Conservation (phyloP, 2,888 invertebrate genomes). For the Polyommatus iphigenia region DNA sequence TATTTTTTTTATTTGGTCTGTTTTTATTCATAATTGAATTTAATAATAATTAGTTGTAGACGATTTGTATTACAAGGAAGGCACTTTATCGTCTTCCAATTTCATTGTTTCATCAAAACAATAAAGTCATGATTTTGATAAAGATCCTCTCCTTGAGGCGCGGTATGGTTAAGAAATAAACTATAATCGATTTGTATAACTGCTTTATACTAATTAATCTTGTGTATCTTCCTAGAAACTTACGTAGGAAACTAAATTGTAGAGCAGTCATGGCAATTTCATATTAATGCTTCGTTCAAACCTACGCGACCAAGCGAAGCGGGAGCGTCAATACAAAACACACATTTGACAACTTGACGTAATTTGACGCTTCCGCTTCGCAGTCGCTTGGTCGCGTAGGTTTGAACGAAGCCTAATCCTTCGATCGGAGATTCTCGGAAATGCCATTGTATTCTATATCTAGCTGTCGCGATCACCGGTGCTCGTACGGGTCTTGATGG, state of each 20-base stretch:
- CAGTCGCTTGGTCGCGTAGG: too few relatives aligned
- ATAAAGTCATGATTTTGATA: constrained; percentile 25
- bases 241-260: background rate
- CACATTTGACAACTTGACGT: too few relatives aligned
- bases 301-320: too few relatives aligned
- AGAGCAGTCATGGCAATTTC: background rate
- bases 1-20: background rate
- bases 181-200: background rate
- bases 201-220: background rate
- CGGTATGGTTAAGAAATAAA: background rate
- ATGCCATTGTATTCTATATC: too few relatives aligned
- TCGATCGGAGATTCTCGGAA: too few relatives aligned
- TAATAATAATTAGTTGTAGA: background rate
- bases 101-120: constrained; percentile 14
- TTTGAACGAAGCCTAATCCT: too few relatives aligned
- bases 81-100: background rate
- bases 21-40: background rate
- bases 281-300: too few relatives aligned
- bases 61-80: background rate
- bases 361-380: too few relatives aligned
- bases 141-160: background rate
- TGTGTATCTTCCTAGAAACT: background rate
- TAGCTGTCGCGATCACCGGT: too few relatives aligned
- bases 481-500: too few relatives aligned
- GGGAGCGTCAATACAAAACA: too few relatives aligned